phyloP scores from a whole-genome alignment of 1,140 invertebrate genomes.

The Acromyrmex heyeri region DNA sequence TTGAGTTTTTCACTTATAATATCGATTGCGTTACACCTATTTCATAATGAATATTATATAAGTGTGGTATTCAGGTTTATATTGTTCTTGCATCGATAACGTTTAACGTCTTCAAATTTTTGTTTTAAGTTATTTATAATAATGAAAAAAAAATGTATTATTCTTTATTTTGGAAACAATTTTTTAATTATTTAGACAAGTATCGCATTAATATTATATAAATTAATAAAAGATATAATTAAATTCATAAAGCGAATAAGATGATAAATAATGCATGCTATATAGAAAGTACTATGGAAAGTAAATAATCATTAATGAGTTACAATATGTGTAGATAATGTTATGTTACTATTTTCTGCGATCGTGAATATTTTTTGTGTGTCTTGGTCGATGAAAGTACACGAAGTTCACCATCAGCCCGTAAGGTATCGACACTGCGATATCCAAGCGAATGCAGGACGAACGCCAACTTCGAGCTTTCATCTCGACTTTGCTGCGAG shows the following conservation, averaged over 20 bases:
- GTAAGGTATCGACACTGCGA: constrained; percentile 63
- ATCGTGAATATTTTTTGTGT: constrained; percentile 6
- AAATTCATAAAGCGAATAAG: too few relatives aligned
- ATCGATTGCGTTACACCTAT: constrained; percentile 16
- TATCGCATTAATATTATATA: background rate
- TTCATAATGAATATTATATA: constrained; percentile 28
- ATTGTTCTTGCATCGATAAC: background rate
- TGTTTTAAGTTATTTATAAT: background rate
- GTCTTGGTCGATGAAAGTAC: background rate
- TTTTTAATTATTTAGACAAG: background rate
- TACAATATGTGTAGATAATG: background rate
- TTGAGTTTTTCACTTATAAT: constrained; percentile 11
- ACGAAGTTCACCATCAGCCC: constrained; percentile 51
- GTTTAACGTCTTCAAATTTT: background rate
- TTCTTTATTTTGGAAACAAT: background rate
- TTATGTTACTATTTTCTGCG: background rate
- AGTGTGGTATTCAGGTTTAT: background rate
- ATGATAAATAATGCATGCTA: background rate
- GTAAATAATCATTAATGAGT: background rate
- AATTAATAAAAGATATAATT: constrained; percentile 13
- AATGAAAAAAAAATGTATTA: background rate
- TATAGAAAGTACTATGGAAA: background rate
- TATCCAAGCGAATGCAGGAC: background rate
- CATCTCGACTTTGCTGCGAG: constrained; percentile 24
- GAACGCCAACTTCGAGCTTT: constrained; percentile 19